Base-by-base conservation (phyloP, 1,140 invertebrate species). In the Brachionus asplanchnoidis region DNA sequence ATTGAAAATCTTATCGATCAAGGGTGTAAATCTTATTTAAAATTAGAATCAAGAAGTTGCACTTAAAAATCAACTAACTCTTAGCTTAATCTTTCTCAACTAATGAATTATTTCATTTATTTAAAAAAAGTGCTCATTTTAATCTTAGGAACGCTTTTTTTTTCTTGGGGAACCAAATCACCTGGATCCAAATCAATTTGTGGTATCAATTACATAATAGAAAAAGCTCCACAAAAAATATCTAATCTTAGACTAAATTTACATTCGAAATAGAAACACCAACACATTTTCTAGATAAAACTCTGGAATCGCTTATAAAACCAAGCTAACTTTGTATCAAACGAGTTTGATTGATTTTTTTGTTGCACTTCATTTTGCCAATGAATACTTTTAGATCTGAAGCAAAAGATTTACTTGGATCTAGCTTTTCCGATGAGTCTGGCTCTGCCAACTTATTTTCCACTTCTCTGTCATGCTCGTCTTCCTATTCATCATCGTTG, bases 161-260 rank as follows among this genome's bases (percentile, higher is more conserved):
- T 20, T 23, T 60, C 6, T 60, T 1, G 53, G 53, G 53, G 53
- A 60, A 60, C 53, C 17, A 23, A 20, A 20, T 60, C 53, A 60
- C 53, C 53, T 60, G 53, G 53, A 9, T 9, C 8, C 1, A 60
- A 60, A 23, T 60, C 17, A 23, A 73, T 73, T 20, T 20, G 42
- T 73, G 32, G 36, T 42, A 73, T 42, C n/a, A 73, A 36, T 40
- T 42, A 42, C 26, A 73, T 42, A 20, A 73, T 42, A 73, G 17
- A 42, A 73, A 36, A 40, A 40, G 12, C 68, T 73, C 17, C 17
- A 68, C 12, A 68, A 32, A 12, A 32, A 73, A 73, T 73, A 73
- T 73, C 68, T 73, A 73, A 73, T 73, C 68, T 73, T 42, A 73
- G 68, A 73, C 68, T 73, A 73, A 73, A 73, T 42, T 73, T 73